phyloP scores from a whole-genome alignment of 2,888 invertebrate genomes.

The Melinaea menophilus region DNA sequence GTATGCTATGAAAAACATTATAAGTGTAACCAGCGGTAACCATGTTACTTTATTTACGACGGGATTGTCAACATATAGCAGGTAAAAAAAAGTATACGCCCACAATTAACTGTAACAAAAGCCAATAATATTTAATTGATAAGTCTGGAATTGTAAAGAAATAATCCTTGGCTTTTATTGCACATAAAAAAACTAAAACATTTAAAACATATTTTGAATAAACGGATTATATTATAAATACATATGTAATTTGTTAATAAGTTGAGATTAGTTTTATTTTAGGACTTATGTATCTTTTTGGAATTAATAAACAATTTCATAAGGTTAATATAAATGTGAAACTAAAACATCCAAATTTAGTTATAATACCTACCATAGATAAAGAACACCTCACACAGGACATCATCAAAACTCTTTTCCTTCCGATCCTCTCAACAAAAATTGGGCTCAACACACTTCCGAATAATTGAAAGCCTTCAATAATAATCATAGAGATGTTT shows the following conservation, averaged over 20 bases:
- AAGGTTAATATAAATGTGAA: too few species aligned
- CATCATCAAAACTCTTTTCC: conserved; percentile 41
- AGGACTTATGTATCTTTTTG: too few species aligned
- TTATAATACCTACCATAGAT: conserved; percentile 43
- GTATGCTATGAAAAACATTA: conserved; percentile 45
- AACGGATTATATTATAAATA: too few species aligned
- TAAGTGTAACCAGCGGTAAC: conserved; percentile 44
- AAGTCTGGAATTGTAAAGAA: too few species aligned
- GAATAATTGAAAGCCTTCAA: conserved; percentile 44
- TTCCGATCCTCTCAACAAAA: conserved; percentile 48
- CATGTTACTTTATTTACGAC: conserved; percentile 36
- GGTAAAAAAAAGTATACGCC: conserved; percentile 51
- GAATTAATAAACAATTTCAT: too few species aligned
- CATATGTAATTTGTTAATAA: too few species aligned
- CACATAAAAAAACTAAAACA: too few species aligned
- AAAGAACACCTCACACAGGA: conserved; percentile 44
- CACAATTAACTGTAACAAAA: conserved; percentile 32
- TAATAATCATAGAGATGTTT: conserved; percentile 47
- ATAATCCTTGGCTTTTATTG: too few species aligned
- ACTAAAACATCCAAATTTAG: too few species aligned
- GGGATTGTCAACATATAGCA: conserved; percentile 30
- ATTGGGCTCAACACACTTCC: conserved; percentile 44
- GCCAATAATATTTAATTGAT: too few species aligned
- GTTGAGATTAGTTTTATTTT: too few species aligned
- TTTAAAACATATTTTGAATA: too few species aligned